Percentiles rank a stretch among this genome's conserved stretches.
These are phyloP conservation scores for Montipora sp. DNA, from an alignment of 64 coral and sea anemone species.

Conservation along the genomic window DNA sequence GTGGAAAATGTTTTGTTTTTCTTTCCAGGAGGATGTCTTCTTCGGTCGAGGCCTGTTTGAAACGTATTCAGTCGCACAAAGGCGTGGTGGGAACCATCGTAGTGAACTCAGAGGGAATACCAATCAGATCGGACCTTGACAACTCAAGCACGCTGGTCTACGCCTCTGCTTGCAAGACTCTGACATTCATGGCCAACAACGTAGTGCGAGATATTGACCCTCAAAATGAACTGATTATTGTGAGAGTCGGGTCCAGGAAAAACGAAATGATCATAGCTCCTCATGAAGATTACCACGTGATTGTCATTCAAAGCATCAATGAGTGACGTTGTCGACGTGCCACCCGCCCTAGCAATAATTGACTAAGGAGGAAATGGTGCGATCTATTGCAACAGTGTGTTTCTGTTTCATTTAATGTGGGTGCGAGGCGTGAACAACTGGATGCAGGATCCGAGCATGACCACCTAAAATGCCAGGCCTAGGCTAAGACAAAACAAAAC, in stretches of 20 bases:
- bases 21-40: not conserved
- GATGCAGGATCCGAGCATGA: no score
- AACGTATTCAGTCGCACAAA: slow-evolving; percentile 74
- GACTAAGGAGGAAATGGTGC: not conserved
- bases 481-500: no score
- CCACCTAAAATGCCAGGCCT: no score
- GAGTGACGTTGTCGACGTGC: slow-evolving; percentile 25
- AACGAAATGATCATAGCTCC: slow-evolving; percentile 88
- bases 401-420: not conserved
- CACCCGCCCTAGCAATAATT: not conserved
- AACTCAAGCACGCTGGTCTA: slow-evolving; percentile 74
- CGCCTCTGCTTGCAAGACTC: slow-evolving; percentile 57
- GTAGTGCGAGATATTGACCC: slow-evolving; percentile 84
- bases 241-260: slow-evolving; percentile 75
- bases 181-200: slow-evolving; percentile 60
- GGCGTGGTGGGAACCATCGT: slow-evolving; percentile 88
- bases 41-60: slow-evolving; percentile 67
- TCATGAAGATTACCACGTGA: slow-evolving; percentile 67
- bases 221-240: slow-evolving; percentile 71
- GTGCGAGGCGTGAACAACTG: no score
- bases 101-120: slow-evolving; percentile 81
- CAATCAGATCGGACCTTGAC: slow-evolving; percentile 82
- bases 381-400: not conserved
- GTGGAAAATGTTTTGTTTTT: not conserved
- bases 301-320: slow-evolving; percentile 75